These are phyloP conservation scores for Enteromius afrohamiltoni DNA, from an alignment of 2,797 vertebrate genomes.

Conservation along the genomic window DNA sequence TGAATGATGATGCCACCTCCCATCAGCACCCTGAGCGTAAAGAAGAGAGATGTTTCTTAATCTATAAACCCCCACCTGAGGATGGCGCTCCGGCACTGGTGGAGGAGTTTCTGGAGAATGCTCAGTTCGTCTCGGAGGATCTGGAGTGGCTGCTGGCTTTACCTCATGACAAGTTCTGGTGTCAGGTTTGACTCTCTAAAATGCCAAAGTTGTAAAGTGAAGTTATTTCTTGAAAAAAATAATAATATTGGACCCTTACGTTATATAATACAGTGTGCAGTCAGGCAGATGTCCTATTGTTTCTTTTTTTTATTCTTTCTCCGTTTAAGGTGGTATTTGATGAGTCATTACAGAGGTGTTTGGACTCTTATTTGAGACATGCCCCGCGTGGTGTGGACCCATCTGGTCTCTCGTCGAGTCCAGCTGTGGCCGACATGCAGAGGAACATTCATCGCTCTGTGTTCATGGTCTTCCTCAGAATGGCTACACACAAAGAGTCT, in stretches of 20 bases:
- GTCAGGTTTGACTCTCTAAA: conserved; percentile 83
- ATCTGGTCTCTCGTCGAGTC: conserved; percentile 67
- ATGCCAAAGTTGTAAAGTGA: not conserved
- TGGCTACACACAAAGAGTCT: conserved; percentile 97
- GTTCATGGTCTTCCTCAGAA: conserved; percentile 93
- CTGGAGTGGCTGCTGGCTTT: conserved; percentile 91
- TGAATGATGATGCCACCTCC: not conserved
- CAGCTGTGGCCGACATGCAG: conserved; percentile 80
- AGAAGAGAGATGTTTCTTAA: conserved; percentile 88
- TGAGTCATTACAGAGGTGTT: conserved; percentile 89
- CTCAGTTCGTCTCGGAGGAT: conserved; percentile 88
- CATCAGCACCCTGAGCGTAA: conserved; percentile 87
- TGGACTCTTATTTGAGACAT: conserved; percentile 88
- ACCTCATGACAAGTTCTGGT: conserved; percentile 98
- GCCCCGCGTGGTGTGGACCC: conserved; percentile 86
- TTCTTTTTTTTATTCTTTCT: not conserved
- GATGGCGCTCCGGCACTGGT: conserved; percentile 79
- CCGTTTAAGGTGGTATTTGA: conserved; percentile 89
- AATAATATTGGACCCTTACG: not conserved
- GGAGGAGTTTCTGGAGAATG: conserved; percentile 91
- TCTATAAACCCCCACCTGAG: conserved; percentile 84
- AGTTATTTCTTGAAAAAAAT: not conserved
- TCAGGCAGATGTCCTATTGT: not conserved
- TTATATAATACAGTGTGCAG: not conserved
- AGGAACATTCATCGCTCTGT: conserved; percentile 80